Conservation (phyloP, 2,888 invertebrate genomes). For the Brachylomia viminalis region DNA sequence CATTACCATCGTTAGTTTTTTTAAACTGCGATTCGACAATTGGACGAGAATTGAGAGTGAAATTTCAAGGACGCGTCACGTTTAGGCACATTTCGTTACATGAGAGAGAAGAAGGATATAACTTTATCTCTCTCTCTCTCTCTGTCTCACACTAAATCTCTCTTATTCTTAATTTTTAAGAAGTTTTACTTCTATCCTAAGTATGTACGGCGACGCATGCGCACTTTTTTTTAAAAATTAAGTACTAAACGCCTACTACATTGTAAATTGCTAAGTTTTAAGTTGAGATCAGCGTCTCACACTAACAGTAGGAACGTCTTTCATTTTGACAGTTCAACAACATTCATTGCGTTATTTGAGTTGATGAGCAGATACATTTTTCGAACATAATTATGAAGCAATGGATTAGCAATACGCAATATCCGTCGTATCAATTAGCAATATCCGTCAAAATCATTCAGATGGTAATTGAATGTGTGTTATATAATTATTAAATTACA, state of each 20-base stretch:
- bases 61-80: not conserved
- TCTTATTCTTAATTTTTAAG: not conserved
- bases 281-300: constrained; percentile 8
- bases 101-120: not conserved
- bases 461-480: not conserved
- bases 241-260: not conserved
- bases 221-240: not conserved
- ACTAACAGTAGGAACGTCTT: not conserved
- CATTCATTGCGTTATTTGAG: not conserved
- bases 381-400: not conserved
- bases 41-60: not conserved
- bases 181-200: not conserved
- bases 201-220: too few species aligned
- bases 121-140: not conserved
- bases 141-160: not conserved
- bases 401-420: not conserved
- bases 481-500: not conserved
- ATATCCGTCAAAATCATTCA: not conserved
- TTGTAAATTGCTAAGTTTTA: not conserved
- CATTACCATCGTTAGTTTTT: not conserved
- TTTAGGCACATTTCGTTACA: not conserved
- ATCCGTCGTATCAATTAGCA: not conserved
- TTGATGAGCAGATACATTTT: not conserved
- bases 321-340: not conserved
- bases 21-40: not conserved